Conservation (phyloP, 1,140 invertebrate species). For the Drosophila santomea region DNA sequence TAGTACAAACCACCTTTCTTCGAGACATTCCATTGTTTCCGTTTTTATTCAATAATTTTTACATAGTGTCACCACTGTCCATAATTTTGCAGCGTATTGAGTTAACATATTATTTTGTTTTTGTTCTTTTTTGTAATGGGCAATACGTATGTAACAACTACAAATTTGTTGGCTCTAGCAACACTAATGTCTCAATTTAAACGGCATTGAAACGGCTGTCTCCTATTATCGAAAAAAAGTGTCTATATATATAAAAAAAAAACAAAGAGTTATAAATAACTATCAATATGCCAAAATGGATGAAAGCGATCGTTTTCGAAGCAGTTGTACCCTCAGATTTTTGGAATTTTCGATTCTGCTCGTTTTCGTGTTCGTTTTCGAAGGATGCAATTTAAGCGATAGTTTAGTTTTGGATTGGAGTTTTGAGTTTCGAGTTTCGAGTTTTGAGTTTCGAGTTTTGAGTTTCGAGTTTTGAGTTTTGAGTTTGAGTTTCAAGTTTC, state of each 20-base stretch:
- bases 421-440: too few relatives aligned
- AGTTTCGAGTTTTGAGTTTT: too few relatives aligned
- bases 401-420: background rate
- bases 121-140: background rate
- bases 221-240: slow-evolving; percentile 2
- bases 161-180: slow-evolving; percentile 3
- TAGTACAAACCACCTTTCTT: background rate
- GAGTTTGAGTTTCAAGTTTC: too few relatives aligned
- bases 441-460: too few relatives aligned
- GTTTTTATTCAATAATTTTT: slow-evolving; percentile 6
- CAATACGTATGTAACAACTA: slow-evolving; percentile 5
- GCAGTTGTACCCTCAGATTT: background rate
- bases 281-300: background rate
- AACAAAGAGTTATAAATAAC: background rate
- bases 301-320: background rate
- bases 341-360: slow-evolving; percentile 6
- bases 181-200: slow-evolving; percentile 4
- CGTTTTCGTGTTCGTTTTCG: background rate
- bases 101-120: background rate
- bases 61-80: background rate
- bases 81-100: slow-evolving; percentile 4
- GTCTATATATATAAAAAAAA: background rate
- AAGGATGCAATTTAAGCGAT: background rate
- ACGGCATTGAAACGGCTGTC: background rate
- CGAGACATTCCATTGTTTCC: background rate